Evolutionary conservation across 2,888 invertebrate species (phyloP), one percentile per base, ranked within the genome.

Genomic region (Choreutis nemorana): DNA sequence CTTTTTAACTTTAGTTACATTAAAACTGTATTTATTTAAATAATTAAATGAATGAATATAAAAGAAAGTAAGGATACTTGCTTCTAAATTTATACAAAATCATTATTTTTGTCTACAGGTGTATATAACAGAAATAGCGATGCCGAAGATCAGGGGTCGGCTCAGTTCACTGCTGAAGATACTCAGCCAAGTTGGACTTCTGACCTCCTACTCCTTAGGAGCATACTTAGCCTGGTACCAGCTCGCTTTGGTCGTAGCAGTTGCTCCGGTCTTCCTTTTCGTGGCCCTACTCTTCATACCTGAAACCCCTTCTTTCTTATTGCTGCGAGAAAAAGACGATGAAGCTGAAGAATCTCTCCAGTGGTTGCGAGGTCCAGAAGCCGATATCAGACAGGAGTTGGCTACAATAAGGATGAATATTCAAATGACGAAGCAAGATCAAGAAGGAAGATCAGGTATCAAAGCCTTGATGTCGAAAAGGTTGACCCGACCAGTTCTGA

Each of bases 51-150:
- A n/a, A n/a, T n/a, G n/a, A n/a, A n/a, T n/a, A n/a, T n/a, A n/a
- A n/a, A n/a, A n/a, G n/a, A n/a, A n/a, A n/a, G n/a, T n/a, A n/a
- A n/a, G n/a, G n/a, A n/a, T n/a, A n/a, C n/a, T n/a, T n/a, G n/a
- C n/a, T n/a, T n/a, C n/a, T n/a, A n/a, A n/a, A n/a, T n/a, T 5
- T n/a, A 1, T 20, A 24, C 26, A 8, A 21, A 18, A 12, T 26
- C 14, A 23, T 32, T 39, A 45, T 32, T 37, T 38, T 67, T 68
- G 57, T 64, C 48, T 58, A 3, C 83, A 82, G 87, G 91, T 94
- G 37, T 96, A 94, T 77, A 87, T 95, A 47, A 91, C 92, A 43
- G 95, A 96, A 73, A 92, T 94, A 47, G 88, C 94, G 10, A 87
- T 91, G 20, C 90, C 92, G 14, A 87, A 90, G 36, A 87, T 92